phyloP scores from a whole-genome alignment of 2,888 invertebrate genomes.

The Agrotis segetum region DNA sequence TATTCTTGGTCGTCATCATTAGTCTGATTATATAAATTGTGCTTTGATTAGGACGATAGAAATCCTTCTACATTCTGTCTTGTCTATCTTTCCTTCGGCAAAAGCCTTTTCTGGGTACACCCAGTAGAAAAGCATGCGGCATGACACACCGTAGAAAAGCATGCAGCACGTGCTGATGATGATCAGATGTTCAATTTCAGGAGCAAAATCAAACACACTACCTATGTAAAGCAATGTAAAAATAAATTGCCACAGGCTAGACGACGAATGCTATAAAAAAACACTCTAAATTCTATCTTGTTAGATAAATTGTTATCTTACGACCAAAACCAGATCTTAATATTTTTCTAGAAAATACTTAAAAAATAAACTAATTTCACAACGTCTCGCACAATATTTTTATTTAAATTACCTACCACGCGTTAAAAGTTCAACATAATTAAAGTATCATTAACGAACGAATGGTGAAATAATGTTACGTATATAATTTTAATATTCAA shows the following conservation, averaged over 20 bases:
- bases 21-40: slow-evolving; percentile 15
- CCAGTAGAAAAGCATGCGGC: too few species aligned
- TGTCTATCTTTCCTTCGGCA: too few species aligned
- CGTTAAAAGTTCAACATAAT: background rate
- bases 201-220: background rate
- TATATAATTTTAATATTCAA: too few species aligned
- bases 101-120: too few species aligned
- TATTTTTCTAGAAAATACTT: background rate
- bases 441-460: slow-evolving; percentile 2
- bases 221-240: background rate
- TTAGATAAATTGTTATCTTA: background rate
- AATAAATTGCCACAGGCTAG: background rate
- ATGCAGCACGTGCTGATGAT: background rate
- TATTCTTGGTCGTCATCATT: slow-evolving; percentile 22
- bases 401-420: too few species aligned
- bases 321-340: background rate
- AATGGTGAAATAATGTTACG: too few species aligned
- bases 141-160: too few species aligned
- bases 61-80: too few species aligned
- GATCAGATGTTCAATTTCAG: background rate
- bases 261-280: background rate
- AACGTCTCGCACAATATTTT: background rate
- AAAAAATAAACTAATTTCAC: background rate
- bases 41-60: too few species aligned
- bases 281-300: background rate